Percentiles rank a stretch among this genome's conserved stretches.
phyloP scores from a whole-genome alignment of 2,797 vertebrate genomes.

The Rhabdophis nuchalis region DNA sequence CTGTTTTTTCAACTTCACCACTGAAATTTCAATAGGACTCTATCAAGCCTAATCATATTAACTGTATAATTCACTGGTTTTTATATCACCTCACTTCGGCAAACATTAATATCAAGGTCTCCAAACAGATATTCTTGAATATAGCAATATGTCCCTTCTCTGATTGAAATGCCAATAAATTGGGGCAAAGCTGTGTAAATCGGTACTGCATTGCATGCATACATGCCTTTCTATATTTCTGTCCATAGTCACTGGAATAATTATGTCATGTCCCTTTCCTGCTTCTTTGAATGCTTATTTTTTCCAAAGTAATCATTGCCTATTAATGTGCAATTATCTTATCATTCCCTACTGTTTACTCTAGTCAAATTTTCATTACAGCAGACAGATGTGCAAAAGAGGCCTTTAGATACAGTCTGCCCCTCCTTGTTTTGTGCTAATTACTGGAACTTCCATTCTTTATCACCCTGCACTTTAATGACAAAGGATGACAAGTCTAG shows the following conservation, averaged over 20 bases:
- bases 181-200: slow-evolving; percentile 1
- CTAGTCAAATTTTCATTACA: slow-evolving; percentile 46
- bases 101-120: background rate
- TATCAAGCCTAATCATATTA: background rate
- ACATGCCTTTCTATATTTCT: slow-evolving; percentile 4
- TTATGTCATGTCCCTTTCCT: slow-evolving; percentile 41
- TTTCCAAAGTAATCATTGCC: slow-evolving; percentile 46
- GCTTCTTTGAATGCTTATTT: slow-evolving; percentile 44
- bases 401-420: slow-evolving; percentile 12
- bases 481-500: slow-evolving; percentile 59
- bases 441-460: slow-evolving; percentile 51
- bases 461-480: slow-evolving; percentile 50
- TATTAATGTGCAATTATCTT: slow-evolving; percentile 52
- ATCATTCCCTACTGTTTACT: slow-evolving; percentile 41
- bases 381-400: slow-evolving; percentile 22
- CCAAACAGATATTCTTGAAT: background rate
- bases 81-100: background rate
- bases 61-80: background rate
- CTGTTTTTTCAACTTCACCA: background rate
- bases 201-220: background rate
- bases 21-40: background rate
- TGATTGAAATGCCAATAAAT: background rate
- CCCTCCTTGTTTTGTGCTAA: slow-evolving; percentile 50
- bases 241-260: slow-evolving; percentile 44
- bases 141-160: background rate